These are phyloP conservation scores for Collichthys lucidus DNA, from an alignment of 2,113 vertebrate species.

Conservation along the genomic window DNA sequence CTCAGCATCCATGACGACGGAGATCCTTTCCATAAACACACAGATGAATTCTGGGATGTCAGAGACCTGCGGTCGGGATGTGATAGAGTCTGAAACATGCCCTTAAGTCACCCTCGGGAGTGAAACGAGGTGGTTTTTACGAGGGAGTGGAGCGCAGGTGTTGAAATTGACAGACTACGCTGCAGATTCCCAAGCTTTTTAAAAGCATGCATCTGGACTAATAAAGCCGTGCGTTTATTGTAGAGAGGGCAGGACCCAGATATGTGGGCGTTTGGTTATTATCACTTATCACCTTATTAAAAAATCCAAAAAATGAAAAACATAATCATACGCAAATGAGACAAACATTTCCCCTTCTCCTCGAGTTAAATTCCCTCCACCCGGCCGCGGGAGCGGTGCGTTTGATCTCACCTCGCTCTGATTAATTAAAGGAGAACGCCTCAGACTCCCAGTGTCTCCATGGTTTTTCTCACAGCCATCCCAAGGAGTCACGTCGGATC, in stretches of 20 bases:
- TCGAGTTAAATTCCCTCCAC: slow-evolving; percentile 21
- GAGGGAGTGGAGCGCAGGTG: slow-evolving; percentile 75
- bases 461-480: slow-evolving; percentile 63
- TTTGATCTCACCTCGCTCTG: slow-evolving; percentile 71
- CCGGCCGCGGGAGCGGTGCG: slow-evolving; percentile 55
- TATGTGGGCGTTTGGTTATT: slow-evolving; percentile 43
- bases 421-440: slow-evolving; percentile 79
- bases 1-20: slow-evolving; percentile 56
- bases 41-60: slow-evolving; percentile 69
- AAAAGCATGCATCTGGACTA: slow-evolving; percentile 78
- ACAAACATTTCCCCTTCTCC: slow-evolving; percentile 30
- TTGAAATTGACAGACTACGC: slow-evolving; percentile 69
- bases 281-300: slow-evolving; percentile 66
- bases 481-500: slow-evolving; percentile 50
- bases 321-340: slow-evolving; percentile 33
- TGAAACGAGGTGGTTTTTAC: slow-evolving; percentile 70
- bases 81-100: slow-evolving; percentile 46
- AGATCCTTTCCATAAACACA: slow-evolving; percentile 68
- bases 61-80: slow-evolving; percentile 53
- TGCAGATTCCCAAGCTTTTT: slow-evolving; percentile 71
- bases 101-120: slow-evolving; percentile 72
- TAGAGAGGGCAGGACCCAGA: slow-evolving; percentile 46
- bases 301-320: slow-evolving; percentile 50
- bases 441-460: slow-evolving; percentile 66
- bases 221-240: slow-evolving; percentile 69